Percentiles rank a stretch among this genome's conserved stretches.
These are phyloP conservation scores for Leptothorax acervorum DNA, from an alignment of 2,888 invertebrate genomes.

Conservation along the genomic window DNA sequence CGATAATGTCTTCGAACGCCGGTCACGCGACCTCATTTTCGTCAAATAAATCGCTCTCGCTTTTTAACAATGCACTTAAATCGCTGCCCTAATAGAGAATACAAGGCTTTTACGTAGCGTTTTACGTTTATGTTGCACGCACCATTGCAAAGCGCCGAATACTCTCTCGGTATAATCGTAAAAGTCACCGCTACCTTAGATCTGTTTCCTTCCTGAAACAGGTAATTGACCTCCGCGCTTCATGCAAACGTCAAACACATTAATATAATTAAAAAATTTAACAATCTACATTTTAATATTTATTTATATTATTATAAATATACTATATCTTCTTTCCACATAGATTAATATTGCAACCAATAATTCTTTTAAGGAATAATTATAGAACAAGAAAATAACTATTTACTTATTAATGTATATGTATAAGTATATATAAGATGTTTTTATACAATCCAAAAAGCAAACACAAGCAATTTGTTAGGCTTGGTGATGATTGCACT, in stretches of 20 bases:
- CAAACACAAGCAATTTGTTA: neutral
- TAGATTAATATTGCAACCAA: neutral
- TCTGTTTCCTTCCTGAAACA: neutral
- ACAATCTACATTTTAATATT: neutral
- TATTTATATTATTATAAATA: constrained; percentile 10
- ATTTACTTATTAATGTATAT: neutral
- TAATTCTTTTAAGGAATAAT: neutral
- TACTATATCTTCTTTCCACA: neutral
- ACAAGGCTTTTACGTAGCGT: constrained; percentile 32
- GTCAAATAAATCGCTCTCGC: constrained; percentile 51
- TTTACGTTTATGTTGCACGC: constrained; percentile 50
- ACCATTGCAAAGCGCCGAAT: constrained; percentile 30
- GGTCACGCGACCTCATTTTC: constrained; percentile 53
- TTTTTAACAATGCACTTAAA: constrained; percentile 52
- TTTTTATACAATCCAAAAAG: neutral
- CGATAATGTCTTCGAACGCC: constrained; percentile 47
- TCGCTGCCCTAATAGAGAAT: constrained; percentile 34
- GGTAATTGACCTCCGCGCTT: constrained; percentile 2
- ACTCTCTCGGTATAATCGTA: constrained; percentile 2
- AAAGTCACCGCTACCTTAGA: constrained; percentile 14
- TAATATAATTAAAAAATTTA: neutral
- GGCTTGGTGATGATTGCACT: neutral
- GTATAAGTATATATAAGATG: neutral
- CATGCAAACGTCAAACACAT: neutral
- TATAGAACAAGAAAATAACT: neutral